phyloP scores from a whole-genome alignment of 92 coral and sea anemone species.

The Anthopleura xanthogrammica region DNA sequence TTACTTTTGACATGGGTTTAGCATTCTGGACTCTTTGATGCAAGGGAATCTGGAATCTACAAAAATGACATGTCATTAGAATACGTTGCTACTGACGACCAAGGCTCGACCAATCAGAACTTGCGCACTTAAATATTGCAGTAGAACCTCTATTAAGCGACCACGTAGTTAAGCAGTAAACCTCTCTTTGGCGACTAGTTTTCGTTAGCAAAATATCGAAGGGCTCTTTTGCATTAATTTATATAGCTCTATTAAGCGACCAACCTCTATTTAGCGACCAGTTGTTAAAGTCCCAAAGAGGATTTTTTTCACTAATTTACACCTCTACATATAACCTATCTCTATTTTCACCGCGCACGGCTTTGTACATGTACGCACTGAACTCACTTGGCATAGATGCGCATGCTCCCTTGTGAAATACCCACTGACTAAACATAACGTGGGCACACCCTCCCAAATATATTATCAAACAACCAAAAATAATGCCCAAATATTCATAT shows the following conservation, averaged over 20 bases:
- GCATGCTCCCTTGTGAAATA: background rate
- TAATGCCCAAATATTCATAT: background rate
- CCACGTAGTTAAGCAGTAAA: too few species aligned
- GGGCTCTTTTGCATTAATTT: too few species aligned
- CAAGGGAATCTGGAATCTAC: constrained; percentile 42
- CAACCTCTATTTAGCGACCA: too few species aligned
- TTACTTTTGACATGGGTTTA: constrained; percentile 47
- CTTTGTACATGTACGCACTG: background rate
- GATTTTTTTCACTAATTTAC: background rate
- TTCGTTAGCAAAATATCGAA: too few species aligned
- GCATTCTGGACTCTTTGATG: constrained; percentile 40
- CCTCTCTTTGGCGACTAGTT: too few species aligned
- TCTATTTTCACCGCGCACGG: background rate
- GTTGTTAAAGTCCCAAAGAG: too few species aligned
- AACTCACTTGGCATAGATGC: background rate
- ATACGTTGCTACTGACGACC: background rate
- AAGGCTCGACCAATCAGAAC: too few species aligned
- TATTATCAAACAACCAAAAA: too few species aligned
- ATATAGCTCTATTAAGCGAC: too few species aligned
- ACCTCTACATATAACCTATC: background rate
- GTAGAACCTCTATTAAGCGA: too few species aligned
- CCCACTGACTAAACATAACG: background rate
- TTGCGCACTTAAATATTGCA: too few species aligned
- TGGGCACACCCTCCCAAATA: background rate
- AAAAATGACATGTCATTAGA: background rate